Conservation (phyloP, 1,140 invertebrate species). For the Drosophila lacteicornis region DNA sequence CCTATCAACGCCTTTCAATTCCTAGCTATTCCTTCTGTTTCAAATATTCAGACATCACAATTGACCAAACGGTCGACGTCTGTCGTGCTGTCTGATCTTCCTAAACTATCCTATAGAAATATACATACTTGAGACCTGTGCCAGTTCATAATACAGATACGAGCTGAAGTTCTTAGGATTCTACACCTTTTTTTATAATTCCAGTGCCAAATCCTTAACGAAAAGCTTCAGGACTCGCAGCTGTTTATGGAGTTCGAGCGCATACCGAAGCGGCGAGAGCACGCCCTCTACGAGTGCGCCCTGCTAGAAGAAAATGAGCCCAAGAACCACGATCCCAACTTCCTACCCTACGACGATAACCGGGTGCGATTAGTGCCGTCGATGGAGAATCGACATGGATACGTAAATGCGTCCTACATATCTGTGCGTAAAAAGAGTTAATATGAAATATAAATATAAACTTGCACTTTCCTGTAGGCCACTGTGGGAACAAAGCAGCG, state of each 20-base stretch:
- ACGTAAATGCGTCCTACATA: slow-evolving; percentile 96
- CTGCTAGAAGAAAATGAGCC: slow-evolving; percentile 79
- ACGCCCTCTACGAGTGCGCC: slow-evolving; percentile 83
- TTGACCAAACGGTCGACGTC: too few relatives aligned
- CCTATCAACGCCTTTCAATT: too few relatives aligned
- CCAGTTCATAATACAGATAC: too few relatives aligned
- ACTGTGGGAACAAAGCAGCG: slow-evolving; percentile 90
- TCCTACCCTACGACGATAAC: slow-evolving; percentile 95
- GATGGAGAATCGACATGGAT: slow-evolving; percentile 92
- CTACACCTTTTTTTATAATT: slow-evolving; percentile 31
- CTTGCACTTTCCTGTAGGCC: slow-evolving; percentile 85
- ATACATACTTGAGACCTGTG: too few relatives aligned
- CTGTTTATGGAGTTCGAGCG: slow-evolving; percentile 95
- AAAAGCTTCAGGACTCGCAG: slow-evolving; percentile 92
- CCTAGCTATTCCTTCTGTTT: too few relatives aligned
- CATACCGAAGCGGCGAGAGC: slow-evolving; percentile 91
- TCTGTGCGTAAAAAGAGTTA: slow-evolving; percentile 85
- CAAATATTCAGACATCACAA: too few relatives aligned
- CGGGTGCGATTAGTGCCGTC: slow-evolving; percentile 91
- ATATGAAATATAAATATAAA: neutral
- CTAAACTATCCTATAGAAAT: too few relatives aligned
- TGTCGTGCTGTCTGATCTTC: too few relatives aligned
- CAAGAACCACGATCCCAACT: slow-evolving; percentile 87
- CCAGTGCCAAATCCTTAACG: slow-evolving; percentile 92
- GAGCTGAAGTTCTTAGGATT: too few relatives aligned